A percentile compares a stretch with the other conserved stretches of the same genome.
Evolutionary conservation across 2,797 vertebrate species (phyloP).

Genomic region (Gymnothorax reevesii): DNA sequence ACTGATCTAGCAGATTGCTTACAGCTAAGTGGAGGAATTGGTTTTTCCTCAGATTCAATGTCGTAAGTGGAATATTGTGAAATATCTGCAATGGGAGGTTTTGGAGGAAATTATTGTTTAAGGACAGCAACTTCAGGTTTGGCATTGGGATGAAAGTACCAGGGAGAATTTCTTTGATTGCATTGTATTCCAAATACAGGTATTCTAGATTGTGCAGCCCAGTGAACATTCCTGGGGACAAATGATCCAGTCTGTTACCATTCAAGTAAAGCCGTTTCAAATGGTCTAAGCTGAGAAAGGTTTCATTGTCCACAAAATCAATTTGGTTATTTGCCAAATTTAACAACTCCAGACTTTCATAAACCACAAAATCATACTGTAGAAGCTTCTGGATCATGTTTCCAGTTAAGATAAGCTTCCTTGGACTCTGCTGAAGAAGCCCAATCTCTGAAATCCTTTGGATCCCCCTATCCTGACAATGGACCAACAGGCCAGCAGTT

Average conservation of each 20-base stretch:
- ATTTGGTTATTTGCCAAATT: conserved; percentile 95
- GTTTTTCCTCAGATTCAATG: conserved; percentile 91
- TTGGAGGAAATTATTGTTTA: conserved; percentile 93
- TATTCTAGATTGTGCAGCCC: conserved; percentile 89
- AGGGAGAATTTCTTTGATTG: conserved; percentile 88
- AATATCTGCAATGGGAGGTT: conserved; percentile 90
- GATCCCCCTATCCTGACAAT: conserved; percentile 93
- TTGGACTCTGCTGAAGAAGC: conserved; percentile 86
- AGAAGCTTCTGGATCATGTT: conserved; percentile 91
- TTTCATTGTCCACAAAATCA: conserved; percentile 88
- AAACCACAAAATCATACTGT: conserved; percentile 88
- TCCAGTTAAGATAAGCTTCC: conserved; percentile 90
- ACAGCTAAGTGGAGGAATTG: conserved; percentile 89
- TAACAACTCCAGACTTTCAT: conserved; percentile 86
- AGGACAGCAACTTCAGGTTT: conserved; percentile 91
- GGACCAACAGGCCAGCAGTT: conserved; percentile 87
- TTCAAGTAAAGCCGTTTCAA: conserved; percentile 92
- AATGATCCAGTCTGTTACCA: conserved; percentile 87
- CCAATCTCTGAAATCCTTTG: conserved; percentile 91
- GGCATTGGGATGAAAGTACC: conserved; percentile 89
- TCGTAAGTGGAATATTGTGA: conserved; percentile 85
- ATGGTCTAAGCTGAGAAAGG: conserved; percentile 87
- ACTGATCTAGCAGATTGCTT: conserved; percentile 89
- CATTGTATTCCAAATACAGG: conserved; percentile 94
- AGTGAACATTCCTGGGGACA: conserved; percentile 86